These are phyloP conservation scores for Pyrrhia umbra DNA, from an alignment of 2,888 invertebrate species.

Conservation along the genomic window DNA sequence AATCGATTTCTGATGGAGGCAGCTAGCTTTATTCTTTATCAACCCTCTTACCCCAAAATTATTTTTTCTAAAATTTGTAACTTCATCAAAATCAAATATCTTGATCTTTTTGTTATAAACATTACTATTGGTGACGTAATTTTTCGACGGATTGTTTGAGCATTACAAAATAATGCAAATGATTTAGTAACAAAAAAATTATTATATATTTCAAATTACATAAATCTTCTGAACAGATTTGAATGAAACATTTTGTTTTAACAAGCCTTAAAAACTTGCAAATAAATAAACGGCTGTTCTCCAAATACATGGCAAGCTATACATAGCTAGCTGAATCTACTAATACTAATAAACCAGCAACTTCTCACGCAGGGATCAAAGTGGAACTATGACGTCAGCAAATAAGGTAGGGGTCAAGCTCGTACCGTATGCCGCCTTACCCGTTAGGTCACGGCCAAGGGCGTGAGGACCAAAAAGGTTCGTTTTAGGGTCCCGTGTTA, in stretches of 20 bases:
- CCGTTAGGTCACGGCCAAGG: constrained; percentile 44
- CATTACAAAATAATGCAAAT: too few species aligned
- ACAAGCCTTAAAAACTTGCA: background rate
- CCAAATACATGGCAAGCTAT: background rate
- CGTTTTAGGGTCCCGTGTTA: constrained; percentile 6
- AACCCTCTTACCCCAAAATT: too few species aligned
- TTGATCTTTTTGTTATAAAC: too few species aligned
- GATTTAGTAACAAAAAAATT: too few species aligned
- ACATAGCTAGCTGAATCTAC: background rate
- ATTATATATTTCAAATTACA: too few species aligned
- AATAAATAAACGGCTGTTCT: too few species aligned
- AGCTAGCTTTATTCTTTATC: background rate
- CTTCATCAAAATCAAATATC: too few species aligned
- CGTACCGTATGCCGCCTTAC: constrained; percentile 5
- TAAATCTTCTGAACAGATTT: too few species aligned
- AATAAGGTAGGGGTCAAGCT: constrained; percentile 36
- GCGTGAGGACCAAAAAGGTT: background rate
- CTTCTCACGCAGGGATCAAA: constrained; percentile 5
- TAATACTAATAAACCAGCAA: constrained; percentile 26
- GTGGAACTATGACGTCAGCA: constrained; percentile 18
- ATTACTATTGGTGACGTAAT: too few species aligned
- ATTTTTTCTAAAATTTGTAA: too few species aligned
- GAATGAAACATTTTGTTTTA: too few species aligned
- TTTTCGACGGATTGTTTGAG: too few species aligned
- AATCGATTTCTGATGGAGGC: background rate